Conservation (phyloP, 2,888 invertebrate genomes). For the Eupithecia subfuscata region DNA sequence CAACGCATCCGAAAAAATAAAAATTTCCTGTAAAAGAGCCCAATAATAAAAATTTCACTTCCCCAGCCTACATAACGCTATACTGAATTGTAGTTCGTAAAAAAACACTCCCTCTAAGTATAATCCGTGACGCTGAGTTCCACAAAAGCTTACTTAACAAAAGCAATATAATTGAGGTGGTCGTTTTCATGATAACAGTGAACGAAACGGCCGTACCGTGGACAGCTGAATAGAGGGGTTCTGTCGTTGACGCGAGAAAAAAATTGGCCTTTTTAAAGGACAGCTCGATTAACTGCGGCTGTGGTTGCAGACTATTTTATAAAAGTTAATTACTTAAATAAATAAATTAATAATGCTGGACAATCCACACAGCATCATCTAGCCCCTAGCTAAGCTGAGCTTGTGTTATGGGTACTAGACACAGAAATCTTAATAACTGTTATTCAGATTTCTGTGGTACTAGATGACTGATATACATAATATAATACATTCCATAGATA, state of each 20-base stretch:
- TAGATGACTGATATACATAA: no score
- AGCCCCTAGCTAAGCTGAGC: no score
- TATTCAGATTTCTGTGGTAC: no score
- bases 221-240: slow-evolving; percentile 42
- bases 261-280: slow-evolving; percentile 42
- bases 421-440: no score
- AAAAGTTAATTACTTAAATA: no score
- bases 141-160: slow-evolving; percentile 41
- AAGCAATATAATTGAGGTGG: slow-evolving; percentile 45
- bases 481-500: no score
- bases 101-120: slow-evolving; percentile 16
- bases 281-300: no score
- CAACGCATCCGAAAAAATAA: background rate
- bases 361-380: no score
- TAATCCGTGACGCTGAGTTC: slow-evolving; percentile 11
- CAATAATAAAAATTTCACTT: slow-evolving; percentile 14
- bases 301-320: background rate
- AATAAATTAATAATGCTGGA: no score
- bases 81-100: slow-evolving; percentile 12
- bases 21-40: background rate
- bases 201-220: slow-evolving; percentile 40
- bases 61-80: background rate
- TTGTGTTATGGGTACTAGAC: no score
- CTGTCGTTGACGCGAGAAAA: slow-evolving; percentile 42
- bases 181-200: slow-evolving; percentile 43